Conservation (phyloP, 2,113 vertebrate genomes). For the Lynx canadensis region DNA sequence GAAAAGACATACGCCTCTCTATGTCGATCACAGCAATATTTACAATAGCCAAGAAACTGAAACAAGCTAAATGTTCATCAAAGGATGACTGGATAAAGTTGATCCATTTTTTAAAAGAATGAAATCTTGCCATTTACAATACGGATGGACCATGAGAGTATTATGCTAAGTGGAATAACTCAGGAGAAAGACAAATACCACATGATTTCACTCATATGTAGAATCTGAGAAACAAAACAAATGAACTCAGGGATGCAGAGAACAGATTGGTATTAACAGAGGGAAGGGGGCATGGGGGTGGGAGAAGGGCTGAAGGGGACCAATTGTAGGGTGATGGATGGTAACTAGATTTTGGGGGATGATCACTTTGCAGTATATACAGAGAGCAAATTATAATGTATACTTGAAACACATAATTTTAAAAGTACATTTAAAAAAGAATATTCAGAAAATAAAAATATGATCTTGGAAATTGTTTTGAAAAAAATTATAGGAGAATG, state of each 20-base stretch:
- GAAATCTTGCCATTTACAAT: neutral
- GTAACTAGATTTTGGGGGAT: neutral
- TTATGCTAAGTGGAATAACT: neutral
- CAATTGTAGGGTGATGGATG: neutral
- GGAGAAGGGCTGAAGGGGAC: neutral
- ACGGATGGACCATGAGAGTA: neutral
- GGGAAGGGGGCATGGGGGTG: neutral
- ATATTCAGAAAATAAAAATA: neutral
- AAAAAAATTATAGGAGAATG: neutral
- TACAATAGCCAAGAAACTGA: neutral
- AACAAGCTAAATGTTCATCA: neutral
- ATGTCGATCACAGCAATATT: neutral
- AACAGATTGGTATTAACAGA: neutral
- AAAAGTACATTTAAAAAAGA: neutral
- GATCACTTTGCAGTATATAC: neutral
- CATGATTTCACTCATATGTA: neutral
- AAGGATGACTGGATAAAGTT: neutral
- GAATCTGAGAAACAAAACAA: neutral
- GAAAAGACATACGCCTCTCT: neutral
- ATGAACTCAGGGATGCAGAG: neutral
- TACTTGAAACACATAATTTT: neutral
- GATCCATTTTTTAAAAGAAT: neutral
- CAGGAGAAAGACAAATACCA: neutral
- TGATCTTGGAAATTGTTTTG: neutral
- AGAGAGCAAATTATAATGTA: neutral